Conservation (phyloP, 2,113 vertebrate genomes). For the Mesocricetus auratus region DNA sequence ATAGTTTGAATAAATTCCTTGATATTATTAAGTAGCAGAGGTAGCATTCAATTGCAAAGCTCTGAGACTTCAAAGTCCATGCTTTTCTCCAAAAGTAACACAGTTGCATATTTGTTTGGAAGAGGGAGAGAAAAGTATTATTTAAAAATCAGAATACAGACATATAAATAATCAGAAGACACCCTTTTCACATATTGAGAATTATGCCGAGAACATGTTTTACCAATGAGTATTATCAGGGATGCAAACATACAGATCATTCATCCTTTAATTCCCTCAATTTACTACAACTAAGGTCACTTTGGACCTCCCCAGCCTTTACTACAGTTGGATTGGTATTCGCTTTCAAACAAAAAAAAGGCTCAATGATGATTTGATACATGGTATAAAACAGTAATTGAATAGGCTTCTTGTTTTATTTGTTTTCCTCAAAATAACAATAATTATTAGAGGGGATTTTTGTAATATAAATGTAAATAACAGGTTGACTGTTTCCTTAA, state of each 20-base stretch:
- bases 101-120: not conserved
- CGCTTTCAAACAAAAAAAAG: constrained; percentile 54
- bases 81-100: not conserved
- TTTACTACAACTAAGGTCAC: not conserved
- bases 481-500: not conserved
- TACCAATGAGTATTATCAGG: constrained; percentile 28
- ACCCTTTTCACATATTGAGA: constrained; percentile 53
- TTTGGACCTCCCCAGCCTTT: not conserved
- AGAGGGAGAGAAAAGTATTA: not conserved
- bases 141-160: not conserved
- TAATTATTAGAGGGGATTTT: not conserved
- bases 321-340: constrained; percentile 48
- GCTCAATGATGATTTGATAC: constrained; percentile 3
- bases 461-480: constrained; percentile 51
- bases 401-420: not conserved
- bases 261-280: constrained; percentile 33
- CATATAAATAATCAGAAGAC: not conserved
- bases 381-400: not conserved
- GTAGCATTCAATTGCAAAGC: constrained; percentile 18
- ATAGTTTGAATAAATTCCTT: constrained; percentile 28
- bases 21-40: not conserved
- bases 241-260: not conserved
- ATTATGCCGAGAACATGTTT: constrained; percentile 29
- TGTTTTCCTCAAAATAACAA: constrained; percentile 53
- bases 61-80: not conserved